A percentile compares a stretch with the other conserved stretches of the same genome.
phyloP scores from a whole-genome alignment of 64 coral and sea anemone species.

The Dendronephthya gigantea region DNA sequence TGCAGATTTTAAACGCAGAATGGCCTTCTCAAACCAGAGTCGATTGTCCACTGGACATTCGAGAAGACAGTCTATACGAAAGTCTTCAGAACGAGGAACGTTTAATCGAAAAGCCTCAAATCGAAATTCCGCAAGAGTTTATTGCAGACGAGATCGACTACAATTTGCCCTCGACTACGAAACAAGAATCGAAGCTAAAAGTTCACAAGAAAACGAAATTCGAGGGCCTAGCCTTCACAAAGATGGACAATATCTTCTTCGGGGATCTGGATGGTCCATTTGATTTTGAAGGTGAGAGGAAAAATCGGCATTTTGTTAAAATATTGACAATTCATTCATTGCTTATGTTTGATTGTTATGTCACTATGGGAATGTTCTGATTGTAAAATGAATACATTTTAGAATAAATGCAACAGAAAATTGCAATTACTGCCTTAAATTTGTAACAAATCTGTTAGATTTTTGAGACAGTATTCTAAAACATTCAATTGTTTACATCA shows the following conservation, averaged over 20 bases:
- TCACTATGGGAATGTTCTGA: background rate
- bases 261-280: background rate
- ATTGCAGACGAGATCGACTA: background rate
- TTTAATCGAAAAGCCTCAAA: background rate
- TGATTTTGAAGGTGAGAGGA: background rate
- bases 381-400: background rate
- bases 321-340: background rate
- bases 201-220: background rate
- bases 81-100: background rate
- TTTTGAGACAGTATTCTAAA: background rate
- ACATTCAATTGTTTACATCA: background rate
- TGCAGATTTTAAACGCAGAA: background rate
- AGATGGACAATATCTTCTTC: background rate
- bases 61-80: background rate
- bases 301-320: background rate
- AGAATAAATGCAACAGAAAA: background rate
- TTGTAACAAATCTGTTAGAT: background rate
- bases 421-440: background rate
- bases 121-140: background rate
- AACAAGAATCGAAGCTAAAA: background rate
- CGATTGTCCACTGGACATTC: background rate
- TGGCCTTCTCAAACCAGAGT: background rate
- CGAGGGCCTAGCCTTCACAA: background rate
- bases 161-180: background rate
- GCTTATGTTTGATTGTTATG: background rate